Evolutionary conservation across 2,113 vertebrate species (phyloP).

Genomic region (Astur gentilis): DNA sequence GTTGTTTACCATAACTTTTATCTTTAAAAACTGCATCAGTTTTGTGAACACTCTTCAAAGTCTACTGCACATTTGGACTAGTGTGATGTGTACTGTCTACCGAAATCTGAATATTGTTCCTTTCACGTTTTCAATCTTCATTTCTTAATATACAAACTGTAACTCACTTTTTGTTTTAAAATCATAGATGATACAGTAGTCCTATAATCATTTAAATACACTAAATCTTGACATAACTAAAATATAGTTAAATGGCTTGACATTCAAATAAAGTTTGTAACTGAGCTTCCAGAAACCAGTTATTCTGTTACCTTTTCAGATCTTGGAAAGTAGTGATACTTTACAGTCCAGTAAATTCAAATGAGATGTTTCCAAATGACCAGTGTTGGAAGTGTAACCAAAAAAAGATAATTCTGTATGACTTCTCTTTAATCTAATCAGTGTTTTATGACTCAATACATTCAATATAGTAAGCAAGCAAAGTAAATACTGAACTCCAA

Average conservation of each 20-base stretch:
- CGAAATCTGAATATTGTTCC: neutral
- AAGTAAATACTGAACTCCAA: neutral
- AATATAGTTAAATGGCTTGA: neutral
- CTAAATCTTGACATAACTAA: neutral
- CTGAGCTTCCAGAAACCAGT: neutral
- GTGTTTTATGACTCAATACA: neutral
- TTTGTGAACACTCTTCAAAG: neutral
- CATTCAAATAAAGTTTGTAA: neutral
- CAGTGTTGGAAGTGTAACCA: neutral
- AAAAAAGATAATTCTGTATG: neutral
- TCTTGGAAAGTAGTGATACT: neutral
- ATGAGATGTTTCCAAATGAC: neutral
- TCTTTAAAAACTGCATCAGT: neutral
- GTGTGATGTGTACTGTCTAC: too few species aligned
- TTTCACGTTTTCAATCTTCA: neutral
- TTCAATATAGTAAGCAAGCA: neutral
- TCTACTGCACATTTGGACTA: neutral
- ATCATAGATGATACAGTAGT: neutral
- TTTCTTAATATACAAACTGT: neutral
- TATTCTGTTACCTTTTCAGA: neutral
- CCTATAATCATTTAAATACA: neutral
- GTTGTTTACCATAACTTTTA: neutral
- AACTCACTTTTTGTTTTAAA: neutral
- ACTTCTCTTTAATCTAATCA: neutral
- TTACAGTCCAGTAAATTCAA: neutral